Evolutionary conservation across 2,888 invertebrate genomes (phyloP).

Genomic region (Erebia aethiops): DNA sequence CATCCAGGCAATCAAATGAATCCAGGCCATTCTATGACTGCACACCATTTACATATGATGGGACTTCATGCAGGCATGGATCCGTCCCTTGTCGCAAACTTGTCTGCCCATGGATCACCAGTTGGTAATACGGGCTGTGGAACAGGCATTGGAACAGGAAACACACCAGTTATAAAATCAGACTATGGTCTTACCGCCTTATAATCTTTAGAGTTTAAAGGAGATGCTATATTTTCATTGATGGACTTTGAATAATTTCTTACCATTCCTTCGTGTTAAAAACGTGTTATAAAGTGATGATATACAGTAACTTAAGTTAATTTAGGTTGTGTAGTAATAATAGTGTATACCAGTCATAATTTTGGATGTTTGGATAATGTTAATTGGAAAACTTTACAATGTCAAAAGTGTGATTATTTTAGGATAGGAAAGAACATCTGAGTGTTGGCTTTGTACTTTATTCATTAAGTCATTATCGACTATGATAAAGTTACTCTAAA

Average conservation of each 20-base stretch:
- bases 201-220: conserved; percentile 78
- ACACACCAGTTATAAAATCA: conserved; percentile 88
- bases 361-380: conserved; percentile 75
- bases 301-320: conserved; percentile 54
- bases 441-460: conserved; percentile 72
- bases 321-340: conserved; percentile 71
- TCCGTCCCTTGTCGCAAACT: conserved; percentile 76
- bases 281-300: conserved; percentile 78
- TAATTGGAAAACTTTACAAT: conserved; percentile 80
- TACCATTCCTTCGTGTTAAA: conserved; percentile 79
- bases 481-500: conserved; percentile 3
- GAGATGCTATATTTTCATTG: conserved; percentile 76
- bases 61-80: conserved; percentile 75
- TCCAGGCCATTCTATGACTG: conserved; percentile 81
- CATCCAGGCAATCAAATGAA: conserved; percentile 75
- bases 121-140: conserved; percentile 78
- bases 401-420: conserved; percentile 83
- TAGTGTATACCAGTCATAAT: conserved; percentile 74
- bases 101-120: conserved; percentile 81
- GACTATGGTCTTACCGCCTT: conserved; percentile 93
- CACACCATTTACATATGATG: conserved; percentile 79
- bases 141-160: conserved; percentile 65
- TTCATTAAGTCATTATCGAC: conserved; percentile 74
- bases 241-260: conserved; percentile 62
- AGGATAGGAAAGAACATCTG: conserved; percentile 69